Evolutionary conservation across 2,113 vertebrate species (phyloP).

Genomic region (Alligator sinensis): DNA sequence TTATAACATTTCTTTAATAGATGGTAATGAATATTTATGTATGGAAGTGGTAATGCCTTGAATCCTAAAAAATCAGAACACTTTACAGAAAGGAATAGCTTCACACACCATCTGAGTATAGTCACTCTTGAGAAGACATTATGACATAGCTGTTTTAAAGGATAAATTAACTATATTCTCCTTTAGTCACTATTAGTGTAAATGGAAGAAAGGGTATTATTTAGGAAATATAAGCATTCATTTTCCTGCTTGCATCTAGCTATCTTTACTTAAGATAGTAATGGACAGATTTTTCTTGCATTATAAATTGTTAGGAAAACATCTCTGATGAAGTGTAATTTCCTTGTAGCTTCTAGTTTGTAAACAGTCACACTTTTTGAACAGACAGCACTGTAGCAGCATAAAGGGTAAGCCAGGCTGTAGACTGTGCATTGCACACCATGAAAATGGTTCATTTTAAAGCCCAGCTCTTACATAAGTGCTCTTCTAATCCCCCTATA

Average conservation of each 20-base stretch:
- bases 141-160: background rate
- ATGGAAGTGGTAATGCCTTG: accelerated
- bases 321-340: background rate
- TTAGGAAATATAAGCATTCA: background rate
- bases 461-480: background rate
- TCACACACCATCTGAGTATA: background rate
- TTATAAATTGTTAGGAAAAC: background rate
- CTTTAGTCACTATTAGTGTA: background rate
- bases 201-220: background rate
- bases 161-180: conserved; percentile 15
- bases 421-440: background rate
- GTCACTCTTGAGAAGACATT: background rate
- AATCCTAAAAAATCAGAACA: background rate
- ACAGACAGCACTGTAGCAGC: background rate
- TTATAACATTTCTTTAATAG: conserved; percentile 3
- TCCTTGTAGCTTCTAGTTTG: background rate
- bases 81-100: background rate
- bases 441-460: background rate
- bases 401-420: background rate
- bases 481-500: background rate
- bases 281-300: background rate
- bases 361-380: background rate
- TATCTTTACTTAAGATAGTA: background rate
- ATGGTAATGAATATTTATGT: background rate
- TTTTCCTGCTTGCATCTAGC: background rate